Percentiles rank a stretch among this genome's conserved stretches.
These are phyloP conservation scores for Falco peregrinus DNA, from an alignment of 2,797 vertebrate species.

Conservation along the genomic window DNA sequence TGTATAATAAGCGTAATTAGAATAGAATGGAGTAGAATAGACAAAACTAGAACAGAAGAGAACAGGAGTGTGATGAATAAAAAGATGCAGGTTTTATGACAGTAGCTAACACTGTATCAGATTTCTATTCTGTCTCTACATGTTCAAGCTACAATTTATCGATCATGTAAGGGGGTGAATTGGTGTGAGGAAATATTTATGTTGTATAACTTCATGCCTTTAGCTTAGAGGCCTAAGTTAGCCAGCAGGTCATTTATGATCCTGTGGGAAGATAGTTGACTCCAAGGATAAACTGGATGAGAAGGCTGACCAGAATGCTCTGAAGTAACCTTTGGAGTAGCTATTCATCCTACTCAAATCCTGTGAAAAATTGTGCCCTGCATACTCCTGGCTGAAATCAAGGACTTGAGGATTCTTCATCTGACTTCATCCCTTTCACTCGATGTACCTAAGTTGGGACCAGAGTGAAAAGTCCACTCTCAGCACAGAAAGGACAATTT, in stretches of 20 bases:
- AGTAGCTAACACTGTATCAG: background rate
- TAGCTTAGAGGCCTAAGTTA: background rate
- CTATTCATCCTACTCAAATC: background rate
- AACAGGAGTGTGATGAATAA: background rate
- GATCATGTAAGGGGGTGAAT: background rate
- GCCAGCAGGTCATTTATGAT: background rate
- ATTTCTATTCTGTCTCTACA: background rate
- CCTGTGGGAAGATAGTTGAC: background rate
- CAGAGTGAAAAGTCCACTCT: background rate
- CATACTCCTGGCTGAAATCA: background rate
- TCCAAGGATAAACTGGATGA: background rate
- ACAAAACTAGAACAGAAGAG: background rate
- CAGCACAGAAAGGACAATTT: accelerated
- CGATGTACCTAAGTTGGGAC: background rate
- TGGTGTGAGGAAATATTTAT: background rate
- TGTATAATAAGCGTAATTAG: background rate
- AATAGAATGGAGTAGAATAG: background rate
- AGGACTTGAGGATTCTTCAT: background rate
- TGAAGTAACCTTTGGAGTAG: background rate
- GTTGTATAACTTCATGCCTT: background rate
- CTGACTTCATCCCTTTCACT: background rate
- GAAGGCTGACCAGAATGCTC: background rate
- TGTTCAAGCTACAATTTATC: background rate
- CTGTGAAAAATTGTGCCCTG: background rate
- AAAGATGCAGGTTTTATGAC: background rate